phyloP scores from a whole-genome alignment of 2,797 vertebrate genomes.

The Chromobotia macracanthus region DNA sequence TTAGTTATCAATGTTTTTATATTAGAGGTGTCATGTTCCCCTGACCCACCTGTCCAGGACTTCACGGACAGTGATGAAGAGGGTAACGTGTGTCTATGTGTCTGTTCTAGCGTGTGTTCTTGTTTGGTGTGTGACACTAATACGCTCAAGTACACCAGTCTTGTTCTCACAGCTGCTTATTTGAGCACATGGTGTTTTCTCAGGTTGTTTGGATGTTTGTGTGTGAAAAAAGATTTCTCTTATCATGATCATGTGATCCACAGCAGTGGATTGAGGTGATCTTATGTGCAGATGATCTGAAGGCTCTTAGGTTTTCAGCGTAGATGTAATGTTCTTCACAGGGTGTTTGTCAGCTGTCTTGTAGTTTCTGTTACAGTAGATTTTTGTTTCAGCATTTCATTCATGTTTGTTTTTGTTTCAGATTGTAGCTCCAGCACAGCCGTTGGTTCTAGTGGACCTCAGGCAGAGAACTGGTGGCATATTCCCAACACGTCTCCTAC shows the following conservation, averaged over 20 bases:
- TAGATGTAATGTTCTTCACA: neutral
- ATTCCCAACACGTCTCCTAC: constrained; percentile 14
- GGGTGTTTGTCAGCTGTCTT: neutral
- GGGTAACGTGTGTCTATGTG: constrained; percentile 39
- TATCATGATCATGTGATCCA: too few relatives aligned
- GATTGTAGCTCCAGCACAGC: constrained; percentile 1
- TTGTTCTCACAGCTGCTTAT: neutral
- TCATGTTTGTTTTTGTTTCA: constrained; percentile 21
- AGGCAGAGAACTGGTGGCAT: constrained; percentile 40
- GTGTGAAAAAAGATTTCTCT: too few relatives aligned
- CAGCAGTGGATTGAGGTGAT: too few relatives aligned
- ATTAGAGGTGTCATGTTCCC: constrained; percentile 9
- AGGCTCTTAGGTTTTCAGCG: too few relatives aligned
- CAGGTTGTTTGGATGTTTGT: too few relatives aligned
- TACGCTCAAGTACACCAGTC: neutral
- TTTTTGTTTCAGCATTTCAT: neutral
- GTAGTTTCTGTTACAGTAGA: neutral
- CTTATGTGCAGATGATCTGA: too few relatives aligned
- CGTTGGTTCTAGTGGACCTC: neutral
- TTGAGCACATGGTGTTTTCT: neutral
- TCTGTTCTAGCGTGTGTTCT: too few relatives aligned
- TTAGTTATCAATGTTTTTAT: neutral
- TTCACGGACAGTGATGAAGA: constrained; percentile 50
- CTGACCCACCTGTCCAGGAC: neutral
- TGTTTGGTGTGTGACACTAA: constrained; percentile 3